These are phyloP conservation scores for Mormyrus proboscirostris DNA, from an alignment of 2,797 vertebrate species.

Conservation along the genomic window DNA sequence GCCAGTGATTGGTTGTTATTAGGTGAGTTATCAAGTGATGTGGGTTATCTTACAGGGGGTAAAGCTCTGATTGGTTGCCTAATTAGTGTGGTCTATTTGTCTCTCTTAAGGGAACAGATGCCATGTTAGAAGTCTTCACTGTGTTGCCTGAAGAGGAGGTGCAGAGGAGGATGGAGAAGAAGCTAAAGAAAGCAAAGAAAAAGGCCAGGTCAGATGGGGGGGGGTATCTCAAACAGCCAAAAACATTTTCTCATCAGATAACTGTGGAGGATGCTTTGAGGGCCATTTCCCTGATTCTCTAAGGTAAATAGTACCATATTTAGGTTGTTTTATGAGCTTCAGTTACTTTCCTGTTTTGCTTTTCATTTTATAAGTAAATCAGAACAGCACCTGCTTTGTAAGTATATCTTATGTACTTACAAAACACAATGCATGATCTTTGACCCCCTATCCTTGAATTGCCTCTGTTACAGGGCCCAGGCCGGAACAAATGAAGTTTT, in stretches of 20 bases:
- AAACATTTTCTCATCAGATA: background rate
- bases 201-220: constrained; percentile 72
- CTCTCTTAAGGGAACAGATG: constrained; percentile 69
- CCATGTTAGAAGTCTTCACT: constrained; percentile 78
- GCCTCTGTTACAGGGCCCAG: constrained; percentile 55
- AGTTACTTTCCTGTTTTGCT: background rate
- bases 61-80: background rate
- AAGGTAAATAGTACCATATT: background rate
- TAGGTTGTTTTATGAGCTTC: background rate
- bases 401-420: background rate
- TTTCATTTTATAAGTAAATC: background rate
- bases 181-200: constrained; percentile 82
- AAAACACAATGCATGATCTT: background rate
- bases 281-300: background rate
- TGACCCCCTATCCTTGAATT: background rate
- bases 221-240: background rate
- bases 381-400: background rate
- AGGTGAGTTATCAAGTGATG: background rate
- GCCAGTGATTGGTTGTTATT: background rate
- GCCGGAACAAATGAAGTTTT: constrained; percentile 42
- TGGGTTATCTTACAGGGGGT: background rate
- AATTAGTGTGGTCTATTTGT: background rate
- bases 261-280: background rate
- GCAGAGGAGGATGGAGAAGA: constrained; percentile 75
- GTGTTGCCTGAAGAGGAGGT: constrained; percentile 76